Evolutionary conservation across 2,888 invertebrate species (phyloP).

Genomic region (Calephelis perditalis): DNA sequence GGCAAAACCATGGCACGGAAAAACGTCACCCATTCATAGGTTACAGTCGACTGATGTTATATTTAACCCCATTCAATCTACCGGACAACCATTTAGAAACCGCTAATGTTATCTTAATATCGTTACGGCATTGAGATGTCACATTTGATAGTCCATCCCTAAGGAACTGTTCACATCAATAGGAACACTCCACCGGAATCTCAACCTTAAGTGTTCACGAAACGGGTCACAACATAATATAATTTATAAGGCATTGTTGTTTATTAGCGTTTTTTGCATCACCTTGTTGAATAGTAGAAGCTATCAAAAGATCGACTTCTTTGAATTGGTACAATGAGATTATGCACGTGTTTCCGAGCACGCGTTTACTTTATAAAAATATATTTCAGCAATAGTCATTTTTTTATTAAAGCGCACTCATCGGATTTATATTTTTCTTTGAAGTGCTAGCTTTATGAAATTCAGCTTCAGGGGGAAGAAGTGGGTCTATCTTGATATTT

Average conservation of each 20-base stretch:
- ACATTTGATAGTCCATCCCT: constrained; percentile 36
- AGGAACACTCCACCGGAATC: constrained; percentile 14
- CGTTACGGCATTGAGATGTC: constrained; percentile 57
- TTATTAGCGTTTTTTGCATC: constrained; percentile 50
- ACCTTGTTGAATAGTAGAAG: constrained; percentile 39
- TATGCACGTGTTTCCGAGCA: constrained; percentile 57
- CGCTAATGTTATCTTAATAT: constrained; percentile 76
- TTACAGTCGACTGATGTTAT: constrained; percentile 41
- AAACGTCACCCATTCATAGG: constrained; percentile 65
- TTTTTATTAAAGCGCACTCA: constrained; percentile 44
- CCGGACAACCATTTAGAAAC: constrained; percentile 70
- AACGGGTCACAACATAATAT: constrained; percentile 21
- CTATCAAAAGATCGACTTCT: constrained; percentile 54
- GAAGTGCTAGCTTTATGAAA: constrained; percentile 31
- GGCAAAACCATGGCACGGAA: constrained; percentile 69
- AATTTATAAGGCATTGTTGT: constrained; percentile 39
- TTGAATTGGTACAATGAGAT: constrained; percentile 41
- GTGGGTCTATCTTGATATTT: constrained; percentile 60
- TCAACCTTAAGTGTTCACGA: constrained; percentile 23
- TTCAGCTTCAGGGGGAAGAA: constrained; percentile 46
- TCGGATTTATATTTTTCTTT: constrained; percentile 40
- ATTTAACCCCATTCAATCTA: constrained; percentile 45
- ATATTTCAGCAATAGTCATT: not conserved
- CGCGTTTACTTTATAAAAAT: constrained; percentile 35
- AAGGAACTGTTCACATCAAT: constrained; percentile 29